phyloP scores from a whole-genome alignment of 2,888 invertebrate genomes.

The Dynastes maya region DNA sequence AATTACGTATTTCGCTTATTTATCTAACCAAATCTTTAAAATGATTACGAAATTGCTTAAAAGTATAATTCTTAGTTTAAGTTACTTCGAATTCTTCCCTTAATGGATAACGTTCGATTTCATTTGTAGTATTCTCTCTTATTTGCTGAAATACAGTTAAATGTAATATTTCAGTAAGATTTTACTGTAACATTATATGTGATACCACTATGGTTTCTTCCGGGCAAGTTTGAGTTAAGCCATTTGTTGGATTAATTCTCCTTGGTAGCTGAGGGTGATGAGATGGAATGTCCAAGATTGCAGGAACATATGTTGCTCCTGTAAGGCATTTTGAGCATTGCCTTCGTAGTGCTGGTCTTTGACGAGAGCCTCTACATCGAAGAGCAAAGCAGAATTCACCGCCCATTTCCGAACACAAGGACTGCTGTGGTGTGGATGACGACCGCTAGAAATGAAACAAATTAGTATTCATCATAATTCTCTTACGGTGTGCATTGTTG shows the following conservation, averaged over 20 bases:
- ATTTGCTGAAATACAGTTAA: slow-evolving; percentile 39
- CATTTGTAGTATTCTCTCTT: slow-evolving; percentile 28
- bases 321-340: slow-evolving; percentile 77
- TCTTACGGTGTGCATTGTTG: too few species aligned
- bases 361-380: slow-evolving; percentile 77
- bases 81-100: slow-evolving; percentile 56
- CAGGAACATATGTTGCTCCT: slow-evolving; percentile 69
- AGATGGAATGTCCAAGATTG: slow-evolving; percentile 70
- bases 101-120: slow-evolving; percentile 25
- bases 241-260: slow-evolving; percentile 62
- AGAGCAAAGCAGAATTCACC: slow-evolving; percentile 81
- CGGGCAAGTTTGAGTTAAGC: slow-evolving; percentile 56
- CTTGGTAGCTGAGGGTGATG: slow-evolving; percentile 70
- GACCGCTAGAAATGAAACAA: slow-evolving; percentile 51
- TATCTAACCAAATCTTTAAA: slow-evolving; percentile 15
- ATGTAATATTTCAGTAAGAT: background rate
- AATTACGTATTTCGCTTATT: slow-evolving; percentile 30
- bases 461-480: too few species aligned
- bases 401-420: slow-evolving; percentile 85
- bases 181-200: background rate
- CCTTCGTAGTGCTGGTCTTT: slow-evolving; percentile 78
- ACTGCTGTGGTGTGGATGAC: slow-evolving; percentile 73
- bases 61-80: slow-evolving; percentile 32
- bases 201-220: slow-evolving; percentile 52
- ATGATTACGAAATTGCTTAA: slow-evolving; percentile 20